Conservation (phyloP, 2,113 vertebrate species). For the Pyrgilauda ruficollis region DNA sequence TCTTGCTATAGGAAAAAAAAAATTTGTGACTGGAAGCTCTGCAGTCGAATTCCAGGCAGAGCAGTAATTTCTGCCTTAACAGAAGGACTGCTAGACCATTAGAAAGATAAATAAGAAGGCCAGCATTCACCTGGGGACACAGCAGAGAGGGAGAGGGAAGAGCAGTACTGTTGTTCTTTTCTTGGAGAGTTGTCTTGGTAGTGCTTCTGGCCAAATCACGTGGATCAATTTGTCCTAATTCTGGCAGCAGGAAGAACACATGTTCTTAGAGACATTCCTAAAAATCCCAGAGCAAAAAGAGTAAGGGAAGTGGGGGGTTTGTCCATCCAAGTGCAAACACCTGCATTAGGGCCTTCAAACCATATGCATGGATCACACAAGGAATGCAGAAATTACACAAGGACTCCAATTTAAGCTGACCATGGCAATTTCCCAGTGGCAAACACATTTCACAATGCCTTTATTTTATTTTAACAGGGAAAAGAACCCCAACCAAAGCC, state of each 20-base stretch:
- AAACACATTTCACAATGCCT: neutral
- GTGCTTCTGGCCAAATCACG: neutral
- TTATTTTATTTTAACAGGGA: neutral
- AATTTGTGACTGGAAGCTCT: neutral
- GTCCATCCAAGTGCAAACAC: neutral
- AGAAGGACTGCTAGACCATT: neutral
- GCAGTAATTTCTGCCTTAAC: neutral
- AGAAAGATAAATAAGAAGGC: neutral
- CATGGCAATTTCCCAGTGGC: neutral
- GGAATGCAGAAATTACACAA: neutral
- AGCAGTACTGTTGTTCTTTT: neutral
- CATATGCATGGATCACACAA: neutral
- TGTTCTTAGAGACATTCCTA: neutral
- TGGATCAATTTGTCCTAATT: neutral
- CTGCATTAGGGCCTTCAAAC: neutral
- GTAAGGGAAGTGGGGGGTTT: neutral
- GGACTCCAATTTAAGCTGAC: neutral
- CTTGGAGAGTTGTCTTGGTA: neutral
- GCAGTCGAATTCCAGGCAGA: conserved; percentile 1
- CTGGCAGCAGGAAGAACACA: neutral
- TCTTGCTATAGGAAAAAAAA: neutral
- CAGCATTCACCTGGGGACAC: neutral
- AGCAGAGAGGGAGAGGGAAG: neutral
- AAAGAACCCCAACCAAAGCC: neutral
- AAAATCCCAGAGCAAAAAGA: neutral